A percentile compares a stretch with the other conserved stretches of the same genome.
Conservation (phyloP, 30 jellyfish, hydroid and myxozoan genomes). For the Pseudorhiza aurosa region DNA sequence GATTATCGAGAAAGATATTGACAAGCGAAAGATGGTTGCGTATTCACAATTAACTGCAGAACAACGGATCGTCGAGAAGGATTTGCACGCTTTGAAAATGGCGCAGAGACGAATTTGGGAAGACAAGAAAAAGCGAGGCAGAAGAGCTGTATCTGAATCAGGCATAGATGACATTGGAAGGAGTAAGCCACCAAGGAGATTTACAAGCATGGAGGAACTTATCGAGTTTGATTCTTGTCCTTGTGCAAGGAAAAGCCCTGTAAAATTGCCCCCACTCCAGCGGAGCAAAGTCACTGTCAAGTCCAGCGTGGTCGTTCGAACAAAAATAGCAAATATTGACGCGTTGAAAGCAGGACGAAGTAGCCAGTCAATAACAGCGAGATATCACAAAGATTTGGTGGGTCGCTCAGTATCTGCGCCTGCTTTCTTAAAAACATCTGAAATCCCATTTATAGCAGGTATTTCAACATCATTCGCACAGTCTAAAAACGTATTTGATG, state of each 20-base stretch:
- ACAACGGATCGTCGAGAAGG: slow-evolving; percentile 65
- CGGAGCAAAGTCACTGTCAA: neutral
- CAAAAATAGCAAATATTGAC: neutral
- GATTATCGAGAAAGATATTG: slow-evolving; percentile 45
- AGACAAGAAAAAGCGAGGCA: slow-evolving; percentile 20
- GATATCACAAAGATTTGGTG: neutral
- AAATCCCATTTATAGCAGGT: neutral
- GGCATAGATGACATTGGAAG: neutral
- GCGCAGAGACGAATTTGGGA: slow-evolving; percentile 25
- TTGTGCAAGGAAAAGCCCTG: neutral
- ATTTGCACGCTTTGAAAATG: slow-evolving; percentile 25
- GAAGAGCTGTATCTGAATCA: slow-evolving; percentile 24
- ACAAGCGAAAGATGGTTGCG: slow-evolving; percentile 38
- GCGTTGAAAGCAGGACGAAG: neutral
- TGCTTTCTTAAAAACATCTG: neutral
- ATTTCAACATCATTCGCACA: neutral
- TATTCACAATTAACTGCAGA: slow-evolving; percentile 47
- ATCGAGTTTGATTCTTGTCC: neutral
- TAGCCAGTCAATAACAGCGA: neutral
- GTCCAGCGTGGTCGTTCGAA: neutral
- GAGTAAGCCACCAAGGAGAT: neutral
- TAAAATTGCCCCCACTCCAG: neutral
- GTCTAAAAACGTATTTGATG: slow-evolving; percentile 5
- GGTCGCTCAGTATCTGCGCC: slow-evolving; percentile 6
- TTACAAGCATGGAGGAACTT: neutral